These are phyloP conservation scores for Ochropacha duplaris DNA, from an alignment of 2,888 invertebrate genomes.

Conservation along the genomic window DNA sequence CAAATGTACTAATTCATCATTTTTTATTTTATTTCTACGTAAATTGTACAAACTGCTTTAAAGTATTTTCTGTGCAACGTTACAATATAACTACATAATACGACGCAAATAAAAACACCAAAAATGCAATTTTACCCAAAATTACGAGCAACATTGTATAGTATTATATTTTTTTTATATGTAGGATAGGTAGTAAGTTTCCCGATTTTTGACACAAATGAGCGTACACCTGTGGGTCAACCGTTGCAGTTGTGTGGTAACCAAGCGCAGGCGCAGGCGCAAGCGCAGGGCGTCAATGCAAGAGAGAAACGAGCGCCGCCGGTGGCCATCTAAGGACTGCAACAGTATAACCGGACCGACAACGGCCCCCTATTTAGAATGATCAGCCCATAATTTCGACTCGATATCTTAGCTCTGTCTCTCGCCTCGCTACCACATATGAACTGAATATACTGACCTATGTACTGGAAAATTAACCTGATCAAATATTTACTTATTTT, in stretches of 20 bases:
- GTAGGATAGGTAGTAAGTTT: not conserved
- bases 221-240: not conserved
- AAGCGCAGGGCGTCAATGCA: conserved; percentile 25
- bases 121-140: not conserved
- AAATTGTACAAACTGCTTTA: too few relatives aligned
- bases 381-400: conserved; percentile 63
- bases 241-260: conserved; percentile 4
- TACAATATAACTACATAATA: not conserved
- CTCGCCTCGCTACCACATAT: conserved; percentile 22
- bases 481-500: too few relatives aligned
- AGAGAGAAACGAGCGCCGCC: conserved; percentile 68
- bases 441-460: conserved; percentile 9
- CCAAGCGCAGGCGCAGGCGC: conserved; percentile 8
- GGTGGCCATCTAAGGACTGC: conserved; percentile 73
- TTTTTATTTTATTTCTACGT: too few relatives aligned
- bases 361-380: conserved; percentile 67
- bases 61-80: conserved; percentile 39
- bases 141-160: not conserved
- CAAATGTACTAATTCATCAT: too few relatives aligned
- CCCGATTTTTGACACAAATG: not conserved
- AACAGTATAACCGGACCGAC: conserved; percentile 77
- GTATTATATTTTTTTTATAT: not conserved
- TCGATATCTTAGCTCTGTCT: conserved; percentile 45
- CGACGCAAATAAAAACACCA: not conserved
- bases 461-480: too few relatives aligned